Conservation (phyloP, 2,888 invertebrate genomes). For the Drosophila longiperda region DNA sequence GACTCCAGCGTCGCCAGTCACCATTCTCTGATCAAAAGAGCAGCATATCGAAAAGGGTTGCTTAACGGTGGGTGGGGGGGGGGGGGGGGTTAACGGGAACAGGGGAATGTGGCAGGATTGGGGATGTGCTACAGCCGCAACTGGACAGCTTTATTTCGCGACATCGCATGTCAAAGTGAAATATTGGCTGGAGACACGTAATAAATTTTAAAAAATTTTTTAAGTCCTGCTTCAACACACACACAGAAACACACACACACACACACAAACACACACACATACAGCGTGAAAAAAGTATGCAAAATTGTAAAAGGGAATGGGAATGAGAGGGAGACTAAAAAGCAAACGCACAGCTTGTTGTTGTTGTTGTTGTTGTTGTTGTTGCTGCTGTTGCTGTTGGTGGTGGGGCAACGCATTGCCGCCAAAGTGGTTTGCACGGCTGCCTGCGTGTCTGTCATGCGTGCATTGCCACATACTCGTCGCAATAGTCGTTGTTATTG, state of each 20-base stretch:
- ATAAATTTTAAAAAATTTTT: conserved; percentile 82
- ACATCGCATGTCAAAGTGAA: conserved; percentile 84
- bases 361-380: not conserved
- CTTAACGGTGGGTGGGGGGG: not conserved
- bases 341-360: conserved; percentile 5
- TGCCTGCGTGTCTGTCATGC: conserved; percentile 79
- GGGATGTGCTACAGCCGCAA: conserved; percentile 55
- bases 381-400: not conserved
- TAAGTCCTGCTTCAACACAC: conserved; percentile 57
- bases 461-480: conserved; percentile 69
- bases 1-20: conserved; percentile 46
- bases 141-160: conserved; percentile 83
- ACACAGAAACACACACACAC: conserved; percentile 10
- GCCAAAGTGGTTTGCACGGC: conserved; percentile 79
- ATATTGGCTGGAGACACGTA: conserved; percentile 84
- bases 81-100: not conserved
- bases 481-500: conserved; percentile 46
- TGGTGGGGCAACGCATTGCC: conserved; percentile 61
- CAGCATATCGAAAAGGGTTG: conserved; percentile 10
- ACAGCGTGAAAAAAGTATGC: conserved; percentile 16
- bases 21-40: conserved; percentile 37
- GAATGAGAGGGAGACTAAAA: conserved; percentile 36
- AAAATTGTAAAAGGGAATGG: conserved; percentile 39
- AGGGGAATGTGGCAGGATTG: not conserved
- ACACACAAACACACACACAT: conserved; percentile 12